A percentile compares a stretch with the other conserved stretches of the same genome.
phyloP scores from a whole-genome alignment of 2,888 invertebrate species.

The Diarsia dahlii region DNA sequence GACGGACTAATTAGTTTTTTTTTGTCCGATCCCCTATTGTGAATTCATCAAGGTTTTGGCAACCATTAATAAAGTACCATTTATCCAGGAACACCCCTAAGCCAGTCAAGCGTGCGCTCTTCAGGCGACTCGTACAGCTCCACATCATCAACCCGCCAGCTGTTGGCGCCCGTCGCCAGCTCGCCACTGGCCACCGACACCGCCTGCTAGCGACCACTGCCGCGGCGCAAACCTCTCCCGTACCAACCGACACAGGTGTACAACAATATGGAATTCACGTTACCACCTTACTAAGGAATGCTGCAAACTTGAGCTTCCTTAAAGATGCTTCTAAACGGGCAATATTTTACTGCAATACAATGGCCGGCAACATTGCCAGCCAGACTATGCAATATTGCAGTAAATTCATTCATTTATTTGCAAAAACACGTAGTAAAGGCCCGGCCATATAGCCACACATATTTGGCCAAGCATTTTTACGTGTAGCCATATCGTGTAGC shows the following conservation, averaged over 20 bases:
- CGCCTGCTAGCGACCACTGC: slow-evolving; percentile 72
- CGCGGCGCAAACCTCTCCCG: slow-evolving; percentile 65
- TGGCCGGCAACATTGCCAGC: too few relatives aligned
- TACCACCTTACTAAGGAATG: slow-evolving; percentile 50
- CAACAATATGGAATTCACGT: slow-evolving; percentile 38
- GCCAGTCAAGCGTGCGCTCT: slow-evolving; percentile 92
- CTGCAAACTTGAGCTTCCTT: slow-evolving; percentile 6
- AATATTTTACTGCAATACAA: too few relatives aligned
- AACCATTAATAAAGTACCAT: background rate
- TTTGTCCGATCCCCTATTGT: background rate
- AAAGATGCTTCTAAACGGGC: too few relatives aligned
- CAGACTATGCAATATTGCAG: too few relatives aligned
- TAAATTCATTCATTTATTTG: too few relatives aligned
- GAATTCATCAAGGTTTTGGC: background rate
- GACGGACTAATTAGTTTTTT: too few relatives aligned
- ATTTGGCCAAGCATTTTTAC: too few relatives aligned
- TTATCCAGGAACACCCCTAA: slow-evolving; percentile 92
- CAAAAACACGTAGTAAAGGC: too few relatives aligned
- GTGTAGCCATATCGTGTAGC: too few relatives aligned
- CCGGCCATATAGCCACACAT: too few relatives aligned
- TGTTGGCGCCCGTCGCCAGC: slow-evolving; percentile 84
- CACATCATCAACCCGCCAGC: slow-evolving; percentile 94
- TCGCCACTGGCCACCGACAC: slow-evolving; percentile 72
- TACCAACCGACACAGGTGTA: slow-evolving; percentile 37
- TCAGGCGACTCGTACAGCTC: slow-evolving; percentile 96